Evolutionary conservation across 2,888 invertebrate genomes (phyloP), one percentile per base, ranked within the genome.

Genomic region (Orthosia gracilis): DNA sequence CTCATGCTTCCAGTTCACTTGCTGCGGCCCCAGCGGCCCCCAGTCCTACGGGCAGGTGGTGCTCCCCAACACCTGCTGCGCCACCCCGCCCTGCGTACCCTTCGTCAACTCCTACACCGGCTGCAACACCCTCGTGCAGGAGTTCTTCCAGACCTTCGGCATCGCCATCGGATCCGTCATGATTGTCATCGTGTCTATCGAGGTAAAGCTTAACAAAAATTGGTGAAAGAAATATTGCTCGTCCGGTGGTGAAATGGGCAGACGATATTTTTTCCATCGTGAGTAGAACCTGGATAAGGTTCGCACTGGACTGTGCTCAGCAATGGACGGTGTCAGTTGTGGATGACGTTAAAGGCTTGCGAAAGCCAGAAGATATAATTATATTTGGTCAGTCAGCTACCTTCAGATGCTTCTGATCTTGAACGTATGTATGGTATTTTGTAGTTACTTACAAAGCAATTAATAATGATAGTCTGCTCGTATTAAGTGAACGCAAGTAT

Each of bases 121-220:
- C 80, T 98, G 98, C 89, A 91, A 91, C 52, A 0, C 11, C 0
- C 85, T 89, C 17, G 73, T 97, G 2, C 89, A 90, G n/a, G 85
- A 94, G 0, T 93, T 96, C 82, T 86, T 97, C 78, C 84, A 89
- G 68, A 92, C 92, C 59, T 95, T 94, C 88, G 97, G 97, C 4
- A 89, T 97, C 13, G 91, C 97, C 63, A 94, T 98, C 67, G 98
- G 97, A 64, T 96, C 96, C 45, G 94, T 97, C 40, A 97, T 97
- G 55, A 95, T 98, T 67, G 97, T 97, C 47, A 94, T 98, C 63
- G 97, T 97, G 11, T 97, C 93, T 52, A 93, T 97, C 83, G 98
- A 98, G 97, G 98, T 98, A 92, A 9, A 17, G 23, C 5, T 12
- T 5, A 18, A 3, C 17, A 54, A 21, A 5, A 13, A 21, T 54